These are phyloP conservation scores for Oreotrochilus melanogaster DNA, from an alignment of 2,113 vertebrate species.

Conservation along the genomic window DNA sequence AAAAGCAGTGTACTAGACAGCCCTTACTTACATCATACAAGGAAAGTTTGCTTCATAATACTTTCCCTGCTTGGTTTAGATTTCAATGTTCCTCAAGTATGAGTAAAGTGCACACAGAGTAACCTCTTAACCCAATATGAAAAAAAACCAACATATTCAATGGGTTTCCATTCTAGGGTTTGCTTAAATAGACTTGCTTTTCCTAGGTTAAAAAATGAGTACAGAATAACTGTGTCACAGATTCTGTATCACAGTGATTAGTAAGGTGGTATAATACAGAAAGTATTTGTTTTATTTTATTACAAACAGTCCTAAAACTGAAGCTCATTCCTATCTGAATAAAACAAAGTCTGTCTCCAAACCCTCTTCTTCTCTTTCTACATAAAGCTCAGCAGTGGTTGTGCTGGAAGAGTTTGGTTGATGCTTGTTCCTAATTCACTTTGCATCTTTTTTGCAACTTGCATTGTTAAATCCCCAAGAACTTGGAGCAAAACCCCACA, in stretches of 20 bases:
- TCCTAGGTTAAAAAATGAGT: not conserved
- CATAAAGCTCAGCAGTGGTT: not conserved
- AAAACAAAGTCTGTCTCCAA: not conserved
- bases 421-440: not conserved
- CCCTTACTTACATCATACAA: not conserved
- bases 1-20: not conserved
- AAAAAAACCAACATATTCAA: not conserved
- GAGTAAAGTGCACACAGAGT: not conserved
- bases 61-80: not conserved
- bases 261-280: not conserved
- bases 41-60: not conserved
- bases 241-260: not conserved
- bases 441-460: not conserved
- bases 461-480: not conserved
- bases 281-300: not conserved
- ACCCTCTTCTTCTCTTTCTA: not conserved
- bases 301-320: not conserved
- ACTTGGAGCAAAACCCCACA: not conserved
- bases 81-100: not conserved
- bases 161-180: not conserved
- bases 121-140: not conserved
- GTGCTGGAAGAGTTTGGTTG: not conserved
- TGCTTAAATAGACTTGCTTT: not conserved
- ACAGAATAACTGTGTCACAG: not conserved
- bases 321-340: not conserved